phyloP scores from a whole-genome alignment of 2,113 vertebrate species.

The Platysteira castanea region DNA sequence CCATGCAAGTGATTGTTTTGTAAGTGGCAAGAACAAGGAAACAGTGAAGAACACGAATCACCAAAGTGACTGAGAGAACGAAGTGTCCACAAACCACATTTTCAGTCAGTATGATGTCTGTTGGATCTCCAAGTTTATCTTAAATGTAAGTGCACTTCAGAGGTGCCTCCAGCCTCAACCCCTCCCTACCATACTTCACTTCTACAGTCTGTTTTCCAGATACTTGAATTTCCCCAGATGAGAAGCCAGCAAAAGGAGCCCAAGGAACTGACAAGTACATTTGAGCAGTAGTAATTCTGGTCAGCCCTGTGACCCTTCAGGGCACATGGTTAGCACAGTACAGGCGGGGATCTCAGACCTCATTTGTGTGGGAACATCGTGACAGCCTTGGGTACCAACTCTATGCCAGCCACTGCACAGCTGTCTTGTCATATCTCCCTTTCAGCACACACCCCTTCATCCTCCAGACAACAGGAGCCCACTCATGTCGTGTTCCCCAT shows the following conservation, averaged over 20 bases:
- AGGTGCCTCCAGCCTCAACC: not conserved
- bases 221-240: not conserved
- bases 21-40: not conserved
- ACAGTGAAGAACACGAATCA: not conserved
- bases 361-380: no score
- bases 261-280: not conserved
- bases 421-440: not conserved
- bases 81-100: not conserved
- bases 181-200: not conserved
- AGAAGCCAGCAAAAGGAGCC: not conserved
- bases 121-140: not conserved
- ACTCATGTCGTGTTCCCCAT: rapidly evolving
- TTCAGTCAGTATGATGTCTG: not conserved
- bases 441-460: not conserved
- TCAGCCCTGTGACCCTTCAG: not conserved
- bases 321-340: not conserved
- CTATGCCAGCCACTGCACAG: not conserved
- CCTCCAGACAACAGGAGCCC: not conserved
- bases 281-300: not conserved
- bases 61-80: not conserved
- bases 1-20: not conserved
- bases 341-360: not conserved
- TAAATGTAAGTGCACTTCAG: not conserved
- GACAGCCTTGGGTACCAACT: not conserved
- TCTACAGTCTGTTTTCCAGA: not conserved